Base-by-base conservation (phyloP, 1,140 invertebrate genomes). In the Drosophila biarmipes region DNA sequence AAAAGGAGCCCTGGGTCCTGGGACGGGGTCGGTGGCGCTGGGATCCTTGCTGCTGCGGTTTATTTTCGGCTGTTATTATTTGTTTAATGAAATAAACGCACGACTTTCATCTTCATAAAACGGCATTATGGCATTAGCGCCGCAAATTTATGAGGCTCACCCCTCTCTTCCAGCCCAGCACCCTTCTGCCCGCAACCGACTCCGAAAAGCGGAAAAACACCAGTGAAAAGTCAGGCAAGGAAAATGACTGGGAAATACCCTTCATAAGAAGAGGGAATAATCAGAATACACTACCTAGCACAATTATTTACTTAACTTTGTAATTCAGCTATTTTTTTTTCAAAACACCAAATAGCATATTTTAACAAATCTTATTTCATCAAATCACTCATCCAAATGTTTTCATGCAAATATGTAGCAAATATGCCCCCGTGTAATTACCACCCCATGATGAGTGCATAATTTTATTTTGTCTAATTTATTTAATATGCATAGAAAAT, bases 51-150 rank as follows among this genome's bases (percentile, higher is more conserved):
- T 56, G 59, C 59, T 81, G 84, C 79, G 82, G 82, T 84, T 87
- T 87, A 84, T 90, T 84, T 89, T 87, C 77, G 84, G 68, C 57
- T 84, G 84, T 89, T 89, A 89, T 89, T 89, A 89, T 89, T 89
- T 89, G 84, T 89, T 87, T 89, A 89, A 89, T 89, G 79, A 89
- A 89, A 90, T 89, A 89, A 89, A 89, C 84, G 85, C 84, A 84
- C 84, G 84, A 89, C 84, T 89, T 89, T 89, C 84, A 89, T 89
- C 84, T 89, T 89, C 85, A 89, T 89, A 89, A 89, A 89, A 89
- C 77, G 84, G 85, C 64, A 89, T 89, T 89, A 89, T 89, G 73
- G 84, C 84, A 89, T 89, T 89, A 89, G 77, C 85, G 68, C 73
- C 76, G 46, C 76, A 84, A 89, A 89, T 89, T 89, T 89, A 89